These are phyloP conservation scores for Serripes groenlandicus DNA, from an alignment of 2,888 invertebrate species.

Conservation along the genomic window DNA sequence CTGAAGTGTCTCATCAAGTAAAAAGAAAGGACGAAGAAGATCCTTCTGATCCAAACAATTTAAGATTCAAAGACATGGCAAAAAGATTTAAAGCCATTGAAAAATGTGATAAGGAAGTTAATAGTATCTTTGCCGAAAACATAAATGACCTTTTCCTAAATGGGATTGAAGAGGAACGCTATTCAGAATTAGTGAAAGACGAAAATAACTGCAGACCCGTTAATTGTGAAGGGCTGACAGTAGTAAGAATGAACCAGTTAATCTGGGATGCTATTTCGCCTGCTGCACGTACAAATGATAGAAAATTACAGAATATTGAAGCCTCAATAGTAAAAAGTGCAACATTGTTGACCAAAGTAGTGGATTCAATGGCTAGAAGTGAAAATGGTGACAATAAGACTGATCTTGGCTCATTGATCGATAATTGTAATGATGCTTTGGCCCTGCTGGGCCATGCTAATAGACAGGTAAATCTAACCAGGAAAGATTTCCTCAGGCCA, in stretches of 20 bases:
- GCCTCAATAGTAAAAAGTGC: not conserved
- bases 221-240: not conserved
- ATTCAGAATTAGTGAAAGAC: no score
- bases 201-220: not conserved
- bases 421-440: constrained; percentile 7
- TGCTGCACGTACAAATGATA: not conserved
- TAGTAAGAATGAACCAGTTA: not conserved
- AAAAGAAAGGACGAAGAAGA: not conserved
- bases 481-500: no score
- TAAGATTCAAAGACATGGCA: not conserved
- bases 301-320: constrained; percentile 1
- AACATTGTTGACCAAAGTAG: no score
- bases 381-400: constrained; percentile 8
- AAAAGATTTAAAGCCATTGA: no score
- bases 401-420: no score
- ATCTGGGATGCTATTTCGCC: constrained; percentile 2
- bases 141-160: no score
- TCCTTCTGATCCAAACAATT: not conserved
- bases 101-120: no score
- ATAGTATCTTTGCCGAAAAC: no score
- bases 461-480: constrained; percentile 4
- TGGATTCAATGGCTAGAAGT: not conserved
- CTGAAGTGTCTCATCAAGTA: not conserved
- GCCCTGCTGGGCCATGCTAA: constrained; percentile 22
- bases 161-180: no score